A percentile compares a stretch with the other conserved stretches of the same genome.
These are phyloP conservation scores for Acleris literana DNA, from an alignment of 2,888 invertebrate species.

Conservation along the genomic window DNA sequence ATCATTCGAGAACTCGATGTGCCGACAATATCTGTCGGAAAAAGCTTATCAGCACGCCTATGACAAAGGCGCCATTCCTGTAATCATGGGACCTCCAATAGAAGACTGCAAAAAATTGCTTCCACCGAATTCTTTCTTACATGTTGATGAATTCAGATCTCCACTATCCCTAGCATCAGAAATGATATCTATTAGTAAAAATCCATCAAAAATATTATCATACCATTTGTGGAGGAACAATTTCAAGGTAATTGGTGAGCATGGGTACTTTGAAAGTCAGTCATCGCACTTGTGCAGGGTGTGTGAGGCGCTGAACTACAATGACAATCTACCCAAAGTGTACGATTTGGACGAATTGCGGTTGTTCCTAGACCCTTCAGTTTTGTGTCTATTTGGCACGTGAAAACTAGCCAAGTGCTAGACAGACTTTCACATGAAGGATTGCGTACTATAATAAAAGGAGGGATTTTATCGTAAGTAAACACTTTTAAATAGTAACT, in stretches of 20 bases:
- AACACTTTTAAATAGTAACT: too few relatives aligned
- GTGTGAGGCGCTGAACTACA: conserved; percentile 87
- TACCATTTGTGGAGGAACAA: conserved; percentile 85
- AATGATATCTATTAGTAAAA: conserved; percentile 71
- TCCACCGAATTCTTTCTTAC: conserved; percentile 86
- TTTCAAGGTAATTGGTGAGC: conserved; percentile 85
- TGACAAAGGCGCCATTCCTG: conserved; percentile 84
- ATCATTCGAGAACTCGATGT: conserved; percentile 88
- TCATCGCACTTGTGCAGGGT: conserved; percentile 86
- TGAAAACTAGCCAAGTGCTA: not conserved
- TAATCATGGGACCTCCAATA: conserved; percentile 85
- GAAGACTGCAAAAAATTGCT: conserved; percentile 78
- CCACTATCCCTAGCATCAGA: conserved; percentile 79
- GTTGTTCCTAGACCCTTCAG: conserved; percentile 50
- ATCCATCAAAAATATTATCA: conserved; percentile 57
- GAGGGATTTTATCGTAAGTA: too few relatives aligned
- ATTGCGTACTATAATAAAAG: too few relatives aligned
- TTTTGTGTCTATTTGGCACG: conserved; percentile 31
- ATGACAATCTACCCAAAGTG: conserved; percentile 57
- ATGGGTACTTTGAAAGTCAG: conserved; percentile 85
- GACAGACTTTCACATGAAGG: too few relatives aligned
- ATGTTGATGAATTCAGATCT: conserved; percentile 81
- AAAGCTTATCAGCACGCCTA: conserved; percentile 87
- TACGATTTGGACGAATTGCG: conserved; percentile 50
- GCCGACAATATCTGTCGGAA: conserved; percentile 88